Conservation (phyloP, 2,113 vertebrate genomes). For the Myotis yumanensis region DNA sequence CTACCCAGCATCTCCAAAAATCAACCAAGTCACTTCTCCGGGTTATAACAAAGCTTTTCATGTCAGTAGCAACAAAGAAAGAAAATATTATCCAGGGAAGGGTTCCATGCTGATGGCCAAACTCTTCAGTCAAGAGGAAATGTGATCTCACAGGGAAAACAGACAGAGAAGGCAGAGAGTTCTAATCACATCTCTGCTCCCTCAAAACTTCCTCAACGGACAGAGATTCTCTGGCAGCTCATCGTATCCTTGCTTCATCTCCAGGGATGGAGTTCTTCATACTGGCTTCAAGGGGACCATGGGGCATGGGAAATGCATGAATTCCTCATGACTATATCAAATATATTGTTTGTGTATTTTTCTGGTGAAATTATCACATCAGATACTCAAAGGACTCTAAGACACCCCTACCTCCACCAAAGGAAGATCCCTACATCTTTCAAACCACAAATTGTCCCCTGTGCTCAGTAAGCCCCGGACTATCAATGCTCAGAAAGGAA, state of each 20-base stretch:
- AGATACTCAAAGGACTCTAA: neutral
- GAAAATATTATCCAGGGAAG: neutral
- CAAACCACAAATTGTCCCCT: neutral
- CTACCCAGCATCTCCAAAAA: neutral
- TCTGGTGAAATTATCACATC: neutral
- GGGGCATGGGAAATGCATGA: neutral
- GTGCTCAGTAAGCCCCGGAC: neutral
- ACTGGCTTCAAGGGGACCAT: neutral
- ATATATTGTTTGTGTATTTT: neutral
- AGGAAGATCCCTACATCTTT: neutral
- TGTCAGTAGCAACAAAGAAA: neutral
- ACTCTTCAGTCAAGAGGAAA: neutral
- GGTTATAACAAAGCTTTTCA: neutral
- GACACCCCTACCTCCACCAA: neutral
- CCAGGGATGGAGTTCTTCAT: neutral
- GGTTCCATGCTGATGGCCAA: neutral
- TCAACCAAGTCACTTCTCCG: slow-evolving; percentile 6
- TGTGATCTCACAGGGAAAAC: neutral
- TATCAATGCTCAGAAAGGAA: neutral
- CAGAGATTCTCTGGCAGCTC: neutral
- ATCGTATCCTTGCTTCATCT: neutral
- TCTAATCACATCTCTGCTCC: neutral
- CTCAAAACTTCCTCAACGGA: neutral
- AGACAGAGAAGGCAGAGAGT: neutral
- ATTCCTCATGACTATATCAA: neutral